phyloP scores from a whole-genome alignment of 1,140 invertebrate genomes.

The Heliothis virescens region DNA sequence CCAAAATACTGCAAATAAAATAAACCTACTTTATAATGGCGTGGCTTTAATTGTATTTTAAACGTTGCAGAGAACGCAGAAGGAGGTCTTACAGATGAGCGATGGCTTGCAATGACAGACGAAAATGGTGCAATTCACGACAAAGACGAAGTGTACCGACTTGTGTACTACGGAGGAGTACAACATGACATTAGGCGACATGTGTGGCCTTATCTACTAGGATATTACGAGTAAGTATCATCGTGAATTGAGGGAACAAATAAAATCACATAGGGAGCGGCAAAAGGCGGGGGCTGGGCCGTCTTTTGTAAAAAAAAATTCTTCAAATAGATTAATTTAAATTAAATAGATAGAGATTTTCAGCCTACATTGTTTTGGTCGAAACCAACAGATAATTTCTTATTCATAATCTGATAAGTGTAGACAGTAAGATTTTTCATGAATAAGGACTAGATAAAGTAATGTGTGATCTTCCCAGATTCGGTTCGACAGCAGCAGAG shows the following conservation, averaged over 20 bases:
- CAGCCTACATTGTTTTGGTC: background rate
- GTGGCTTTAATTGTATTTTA: background rate
- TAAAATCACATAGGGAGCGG: too few relatives aligned
- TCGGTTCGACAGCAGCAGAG: slow-evolving; percentile 91
- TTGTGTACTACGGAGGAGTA: slow-evolving; percentile 96
- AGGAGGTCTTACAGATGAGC: slow-evolving; percentile 89
- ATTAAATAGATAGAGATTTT: too few relatives aligned
- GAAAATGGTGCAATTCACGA: slow-evolving; percentile 87
- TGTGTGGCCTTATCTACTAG: slow-evolving; percentile 96
- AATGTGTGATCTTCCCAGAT: slow-evolving; percentile 80
- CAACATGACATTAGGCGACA: slow-evolving; percentile 92
- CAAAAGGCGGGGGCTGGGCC: too few relatives aligned
- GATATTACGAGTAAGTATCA: slow-evolving; percentile 90
- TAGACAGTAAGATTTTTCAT: too few relatives aligned
- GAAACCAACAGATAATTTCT: too few relatives aligned
- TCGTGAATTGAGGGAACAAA: background rate
- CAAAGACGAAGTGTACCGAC: slow-evolving; percentile 91
- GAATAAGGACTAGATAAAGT: too few relatives aligned
- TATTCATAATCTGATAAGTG: too few relatives aligned
- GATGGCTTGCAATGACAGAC: slow-evolving; percentile 89
- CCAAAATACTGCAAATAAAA: too few relatives aligned
- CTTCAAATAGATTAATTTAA: too few relatives aligned
- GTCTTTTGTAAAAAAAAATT: too few relatives aligned
- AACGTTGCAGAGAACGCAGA: slow-evolving; percentile 83
- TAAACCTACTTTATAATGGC: too few relatives aligned